phyloP scores from a whole-genome alignment of 2,113 vertebrate genomes.

The Galbula dea region DNA sequence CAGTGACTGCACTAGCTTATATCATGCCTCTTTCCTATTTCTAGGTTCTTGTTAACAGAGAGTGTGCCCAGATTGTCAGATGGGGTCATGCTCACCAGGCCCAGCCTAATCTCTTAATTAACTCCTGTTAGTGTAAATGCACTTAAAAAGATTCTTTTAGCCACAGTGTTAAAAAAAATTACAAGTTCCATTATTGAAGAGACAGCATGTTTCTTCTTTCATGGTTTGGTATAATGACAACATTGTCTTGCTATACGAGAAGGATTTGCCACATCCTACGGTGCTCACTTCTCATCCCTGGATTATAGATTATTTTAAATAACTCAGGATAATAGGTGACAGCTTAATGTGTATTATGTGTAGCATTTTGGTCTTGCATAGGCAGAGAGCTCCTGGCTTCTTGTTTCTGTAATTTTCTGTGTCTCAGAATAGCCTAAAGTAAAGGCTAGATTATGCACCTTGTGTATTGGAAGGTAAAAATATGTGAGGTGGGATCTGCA shows the following conservation, averaged over 20 bases:
- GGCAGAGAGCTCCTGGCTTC: not conserved
- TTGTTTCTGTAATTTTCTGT: not conserved
- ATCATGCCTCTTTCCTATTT: not conserved
- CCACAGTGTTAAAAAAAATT: not conserved
- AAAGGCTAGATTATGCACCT: not conserved
- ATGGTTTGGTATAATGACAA: not conserved
- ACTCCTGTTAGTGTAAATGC: conserved; percentile 24
- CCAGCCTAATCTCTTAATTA: conserved; percentile 52
- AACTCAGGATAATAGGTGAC: conserved; percentile 32
- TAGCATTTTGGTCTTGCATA: not conserved
- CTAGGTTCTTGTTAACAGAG: not conserved
- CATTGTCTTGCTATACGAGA: conserved; percentile 1
- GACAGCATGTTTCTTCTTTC: not conserved
- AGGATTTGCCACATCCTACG: conserved; percentile 22
- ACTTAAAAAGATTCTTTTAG: not conserved
- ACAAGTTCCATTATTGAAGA: not conserved
- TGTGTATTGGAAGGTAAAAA: not conserved
- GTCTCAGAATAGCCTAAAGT: not conserved
- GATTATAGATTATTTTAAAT: conserved; percentile 51
- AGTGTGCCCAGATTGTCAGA: not conserved
- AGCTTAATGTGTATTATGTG: not conserved
- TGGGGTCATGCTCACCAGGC: not conserved
- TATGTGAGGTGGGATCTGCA: not conserved
- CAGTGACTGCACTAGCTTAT: not conserved
- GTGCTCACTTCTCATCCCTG: conserved; percentile 6